phyloP scores from a whole-genome alignment of 2,888 invertebrate genomes.

The Dynastes grantii region DNA sequence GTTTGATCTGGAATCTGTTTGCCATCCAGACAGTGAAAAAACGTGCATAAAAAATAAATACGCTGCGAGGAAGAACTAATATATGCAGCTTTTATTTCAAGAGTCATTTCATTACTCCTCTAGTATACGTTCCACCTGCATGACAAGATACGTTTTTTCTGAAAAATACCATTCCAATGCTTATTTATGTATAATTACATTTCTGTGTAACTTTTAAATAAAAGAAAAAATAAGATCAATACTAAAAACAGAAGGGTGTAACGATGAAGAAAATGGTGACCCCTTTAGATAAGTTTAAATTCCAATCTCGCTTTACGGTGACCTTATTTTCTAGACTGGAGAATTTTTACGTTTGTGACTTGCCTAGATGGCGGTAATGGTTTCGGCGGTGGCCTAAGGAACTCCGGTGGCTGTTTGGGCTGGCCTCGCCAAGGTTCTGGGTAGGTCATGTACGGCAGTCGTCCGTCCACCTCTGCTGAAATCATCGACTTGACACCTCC shows the following conservation, averaged over 20 bases:
- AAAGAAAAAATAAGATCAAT: not conserved
- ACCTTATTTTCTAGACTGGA: constrained; percentile 37
- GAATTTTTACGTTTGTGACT: constrained; percentile 52
- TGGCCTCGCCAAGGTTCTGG: constrained; percentile 76
- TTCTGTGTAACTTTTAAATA: no score
- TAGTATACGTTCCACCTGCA: no score
- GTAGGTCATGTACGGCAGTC: constrained; percentile 71
- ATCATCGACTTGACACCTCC: constrained; percentile 74
- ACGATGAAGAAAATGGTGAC: constrained; percentile 11
- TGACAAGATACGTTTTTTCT: no score
- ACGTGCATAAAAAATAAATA: not conserved
- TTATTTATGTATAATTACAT: no score
- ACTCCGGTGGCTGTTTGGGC: constrained; percentile 74
- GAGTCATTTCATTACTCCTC: no score
- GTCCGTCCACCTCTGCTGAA: constrained; percentile 81
- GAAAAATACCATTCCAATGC: no score
- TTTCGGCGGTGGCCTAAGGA: constrained; percentile 79
- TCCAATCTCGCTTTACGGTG: constrained; percentile 18
- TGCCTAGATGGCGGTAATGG: constrained; percentile 74
- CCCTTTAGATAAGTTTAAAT: constrained; percentile 11
- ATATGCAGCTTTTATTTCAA: no score
- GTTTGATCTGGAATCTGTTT: not conserved
- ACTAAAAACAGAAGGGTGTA: not conserved
- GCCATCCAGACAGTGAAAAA: not conserved
- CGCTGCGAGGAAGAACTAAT: no score